Evolutionary conservation across 2,888 invertebrate species (phyloP).

Genomic region (Hofmannophila pseudospretella): DNA sequence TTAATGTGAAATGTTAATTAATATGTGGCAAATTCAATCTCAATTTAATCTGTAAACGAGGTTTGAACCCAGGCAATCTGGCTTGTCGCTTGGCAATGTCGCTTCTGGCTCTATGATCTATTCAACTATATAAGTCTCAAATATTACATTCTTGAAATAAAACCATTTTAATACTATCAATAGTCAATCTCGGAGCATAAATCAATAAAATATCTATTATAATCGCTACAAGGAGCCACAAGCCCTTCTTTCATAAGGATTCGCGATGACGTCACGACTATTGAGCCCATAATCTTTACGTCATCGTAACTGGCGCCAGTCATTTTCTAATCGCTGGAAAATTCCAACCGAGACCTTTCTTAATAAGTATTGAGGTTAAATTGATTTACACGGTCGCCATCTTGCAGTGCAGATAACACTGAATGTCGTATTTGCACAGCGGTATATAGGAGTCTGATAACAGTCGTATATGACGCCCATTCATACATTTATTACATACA

Average conservation of each 20-base stretch:
- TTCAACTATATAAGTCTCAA: too few species aligned
- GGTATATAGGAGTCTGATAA: slow-evolving; percentile 37
- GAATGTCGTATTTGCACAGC: slow-evolving; percentile 57
- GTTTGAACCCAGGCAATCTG: too few species aligned
- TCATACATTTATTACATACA: slow-evolving; percentile 17
- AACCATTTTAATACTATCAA: too few species aligned
- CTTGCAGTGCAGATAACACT: slow-evolving; percentile 53
- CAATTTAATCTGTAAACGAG: too few species aligned
- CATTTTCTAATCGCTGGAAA: slow-evolving; percentile 47
- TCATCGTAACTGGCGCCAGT: slow-evolving; percentile 4
- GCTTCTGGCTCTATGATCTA: too few species aligned
- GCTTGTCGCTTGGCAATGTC: too few species aligned
- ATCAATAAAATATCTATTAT: too few species aligned
- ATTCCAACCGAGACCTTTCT: slow-evolving; percentile 66
- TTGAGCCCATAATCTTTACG: background rate
- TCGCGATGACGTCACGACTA: background rate
- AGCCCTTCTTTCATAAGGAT: background rate
- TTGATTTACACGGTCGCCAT: slow-evolving; percentile 67
- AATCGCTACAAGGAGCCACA: too few species aligned
- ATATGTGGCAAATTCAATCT: too few species aligned
- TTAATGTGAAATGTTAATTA: too few species aligned
- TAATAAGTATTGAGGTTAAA: slow-evolving; percentile 70
- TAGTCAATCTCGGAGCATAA: too few species aligned
- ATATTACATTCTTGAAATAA: too few species aligned
- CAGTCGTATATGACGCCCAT: slow-evolving; percentile 41